A percentile compares a stretch with the other conserved stretches of the same genome.
phyloP scores from a whole-genome alignment of 2,797 vertebrate genomes.

The Momotus momota region DNA sequence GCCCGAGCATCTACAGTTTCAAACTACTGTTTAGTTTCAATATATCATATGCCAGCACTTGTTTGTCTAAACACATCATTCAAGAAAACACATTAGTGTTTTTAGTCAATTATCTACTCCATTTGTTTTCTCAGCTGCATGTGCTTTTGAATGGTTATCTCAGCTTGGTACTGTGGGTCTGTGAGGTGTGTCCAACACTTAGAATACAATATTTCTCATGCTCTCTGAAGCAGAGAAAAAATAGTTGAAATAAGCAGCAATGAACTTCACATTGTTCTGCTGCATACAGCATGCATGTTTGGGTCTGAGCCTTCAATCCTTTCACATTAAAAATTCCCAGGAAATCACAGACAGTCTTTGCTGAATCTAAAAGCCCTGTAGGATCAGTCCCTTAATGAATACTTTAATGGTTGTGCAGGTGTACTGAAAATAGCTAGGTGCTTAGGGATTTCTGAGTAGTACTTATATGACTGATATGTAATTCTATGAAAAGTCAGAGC shows the following conservation, averaged over 20 bases:
- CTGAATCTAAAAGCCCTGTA: not conserved
- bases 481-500: conserved; percentile 26
- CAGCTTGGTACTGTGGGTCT: conserved; percentile 38
- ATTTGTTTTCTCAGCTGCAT: conserved; percentile 58
- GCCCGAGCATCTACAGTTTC: not conserved
- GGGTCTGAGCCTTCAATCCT: not conserved
- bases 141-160: conserved; percentile 49
- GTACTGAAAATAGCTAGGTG: not conserved
- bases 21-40: conserved; percentile 38
- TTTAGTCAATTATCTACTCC: conserved; percentile 63
- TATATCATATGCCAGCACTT: conserved; percentile 29
- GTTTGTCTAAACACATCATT: conserved; percentile 62
- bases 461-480: not conserved
- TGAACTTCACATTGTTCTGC: not conserved
- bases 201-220: conserved; percentile 33
- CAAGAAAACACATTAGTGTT: conserved; percentile 53
- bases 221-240: conserved; percentile 32
- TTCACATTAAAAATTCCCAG: not conserved
- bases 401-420: not conserved
- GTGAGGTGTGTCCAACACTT: conserved; percentile 42
- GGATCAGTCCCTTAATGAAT: not conserved
- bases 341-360: not conserved
- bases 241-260: conserved; percentile 4
- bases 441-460: not conserved
- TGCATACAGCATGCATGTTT: not conserved